phyloP scores from a whole-genome alignment of 1,140 invertebrate species.

The Lepeophtheirus salmonis region DNA sequence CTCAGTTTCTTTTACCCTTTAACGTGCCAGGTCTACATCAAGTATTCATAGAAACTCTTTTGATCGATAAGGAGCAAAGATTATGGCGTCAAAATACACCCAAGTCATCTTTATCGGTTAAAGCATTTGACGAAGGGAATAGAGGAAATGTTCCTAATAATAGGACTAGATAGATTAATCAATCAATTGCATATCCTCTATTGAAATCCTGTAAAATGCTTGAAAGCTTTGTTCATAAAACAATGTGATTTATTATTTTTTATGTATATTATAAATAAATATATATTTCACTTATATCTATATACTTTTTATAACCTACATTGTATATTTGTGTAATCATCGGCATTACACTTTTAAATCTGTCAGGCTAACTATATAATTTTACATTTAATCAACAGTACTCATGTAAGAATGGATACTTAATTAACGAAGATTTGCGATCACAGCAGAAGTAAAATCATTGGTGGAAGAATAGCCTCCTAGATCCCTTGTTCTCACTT shows the following conservation, averaged over 20 bases:
- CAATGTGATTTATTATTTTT: too few species aligned
- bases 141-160: neutral
- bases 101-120: neutral
- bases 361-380: neutral
- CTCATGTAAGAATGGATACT: too few species aligned
- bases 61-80: neutral
- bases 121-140: neutral
- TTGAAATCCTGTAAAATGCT: too few species aligned
- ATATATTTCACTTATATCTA: neutral
- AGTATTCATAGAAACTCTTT: constrained; percentile 16
- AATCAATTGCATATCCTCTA: too few species aligned
- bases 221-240: too few species aligned
- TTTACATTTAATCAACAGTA: neutral
- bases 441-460: constrained; percentile 79
- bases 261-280: neutral
- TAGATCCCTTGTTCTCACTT: constrained; percentile 64
- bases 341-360: neutral
- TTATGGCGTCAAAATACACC: neutral
- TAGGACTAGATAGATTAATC: neutral
- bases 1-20: constrained; percentile 48
- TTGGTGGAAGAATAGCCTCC: constrained; percentile 83
- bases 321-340: neutral
- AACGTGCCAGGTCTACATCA: constrained; percentile 29
- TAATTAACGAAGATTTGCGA: constrained; percentile 29
- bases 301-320: neutral